phyloP scores from a whole-genome alignment of 1,140 invertebrate species.

The Phymorhynchus buccinoides region DNA sequence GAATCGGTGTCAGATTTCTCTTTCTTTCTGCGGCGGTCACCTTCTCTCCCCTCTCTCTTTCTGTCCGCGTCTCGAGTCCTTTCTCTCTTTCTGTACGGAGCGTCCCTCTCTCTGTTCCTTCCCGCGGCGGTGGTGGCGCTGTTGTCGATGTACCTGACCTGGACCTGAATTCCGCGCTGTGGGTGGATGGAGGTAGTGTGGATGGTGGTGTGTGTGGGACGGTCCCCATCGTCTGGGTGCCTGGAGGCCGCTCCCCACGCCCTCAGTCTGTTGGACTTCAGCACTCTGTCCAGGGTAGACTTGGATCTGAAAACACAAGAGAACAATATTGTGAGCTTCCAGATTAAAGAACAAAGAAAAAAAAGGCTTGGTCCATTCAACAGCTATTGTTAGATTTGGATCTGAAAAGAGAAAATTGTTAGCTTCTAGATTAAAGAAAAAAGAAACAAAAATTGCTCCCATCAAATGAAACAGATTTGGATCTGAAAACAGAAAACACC shows the following conservation, averaged over 20 bases:
- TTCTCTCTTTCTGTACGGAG: too few species aligned
- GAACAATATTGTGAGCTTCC: not conserved
- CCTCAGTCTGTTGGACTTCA: conserved; percentile 16
- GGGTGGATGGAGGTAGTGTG: not conserved
- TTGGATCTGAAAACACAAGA: not conserved
- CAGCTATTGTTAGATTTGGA: too few species aligned
- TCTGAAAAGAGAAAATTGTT: too few species aligned
- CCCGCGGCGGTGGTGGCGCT: too few species aligned
- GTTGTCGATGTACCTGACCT: not conserved
- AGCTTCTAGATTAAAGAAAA: too few species aligned
- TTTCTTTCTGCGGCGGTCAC: not conserved
- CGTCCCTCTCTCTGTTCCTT: not conserved
- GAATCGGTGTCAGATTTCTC: not conserved
- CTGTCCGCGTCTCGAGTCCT: too few species aligned
- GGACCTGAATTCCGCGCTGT: not conserved
- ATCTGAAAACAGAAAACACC: too few species aligned
- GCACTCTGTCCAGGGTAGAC: conserved; percentile 13
- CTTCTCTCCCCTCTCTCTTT: not conserved
- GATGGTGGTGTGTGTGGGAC: not conserved
- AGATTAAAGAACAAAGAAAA: too few species aligned
- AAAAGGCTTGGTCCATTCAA: too few species aligned
- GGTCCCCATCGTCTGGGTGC: not conserved
- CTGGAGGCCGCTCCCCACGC: conserved; percentile 17
- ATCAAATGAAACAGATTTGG: too few species aligned
- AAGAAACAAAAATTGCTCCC: too few species aligned